Evolutionary conservation across 2,888 invertebrate genomes (phyloP).

Genomic region (Dryobotodes eremita): DNA sequence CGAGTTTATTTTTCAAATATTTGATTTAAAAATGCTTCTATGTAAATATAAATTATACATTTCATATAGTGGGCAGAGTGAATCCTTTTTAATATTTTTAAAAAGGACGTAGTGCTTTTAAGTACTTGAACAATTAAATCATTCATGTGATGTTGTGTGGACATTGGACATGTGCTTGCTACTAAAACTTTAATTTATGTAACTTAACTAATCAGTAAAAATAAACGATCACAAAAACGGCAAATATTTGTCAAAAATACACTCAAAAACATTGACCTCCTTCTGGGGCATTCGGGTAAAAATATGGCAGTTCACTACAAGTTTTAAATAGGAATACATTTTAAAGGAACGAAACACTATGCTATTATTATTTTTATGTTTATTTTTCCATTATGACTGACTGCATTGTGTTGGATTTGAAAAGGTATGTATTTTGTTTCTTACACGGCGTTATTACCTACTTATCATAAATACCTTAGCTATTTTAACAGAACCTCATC

Average conservation of each 20-base stretch:
- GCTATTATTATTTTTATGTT: not conserved
- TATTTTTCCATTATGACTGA: not conserved
- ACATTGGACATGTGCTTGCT: not conserved
- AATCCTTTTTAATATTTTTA: not conserved
- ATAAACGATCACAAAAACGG: not conserved
- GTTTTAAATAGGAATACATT: not conserved
- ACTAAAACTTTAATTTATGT: constrained; percentile 27
- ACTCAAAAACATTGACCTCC: not conserved
- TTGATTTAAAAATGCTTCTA: not conserved
- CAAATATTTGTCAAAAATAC: not conserved
- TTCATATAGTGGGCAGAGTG: not conserved
- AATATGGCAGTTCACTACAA: not conserved
- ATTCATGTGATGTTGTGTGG: not conserved
- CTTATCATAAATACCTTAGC: no score
- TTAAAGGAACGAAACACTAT: not conserved
- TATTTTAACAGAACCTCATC: no score
- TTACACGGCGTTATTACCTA: no score
- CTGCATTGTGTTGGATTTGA: not conserved
- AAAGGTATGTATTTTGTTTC: not conserved
- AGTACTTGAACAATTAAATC: not conserved
- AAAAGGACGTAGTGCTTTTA: not conserved
- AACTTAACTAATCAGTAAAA: no score
- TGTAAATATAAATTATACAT: not conserved
- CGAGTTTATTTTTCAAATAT: not conserved
- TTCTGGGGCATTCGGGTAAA: not conserved